Evolutionary conservation across 1,140 invertebrate genomes (phyloP).

Genomic region (Drosophila guanche): DNA sequence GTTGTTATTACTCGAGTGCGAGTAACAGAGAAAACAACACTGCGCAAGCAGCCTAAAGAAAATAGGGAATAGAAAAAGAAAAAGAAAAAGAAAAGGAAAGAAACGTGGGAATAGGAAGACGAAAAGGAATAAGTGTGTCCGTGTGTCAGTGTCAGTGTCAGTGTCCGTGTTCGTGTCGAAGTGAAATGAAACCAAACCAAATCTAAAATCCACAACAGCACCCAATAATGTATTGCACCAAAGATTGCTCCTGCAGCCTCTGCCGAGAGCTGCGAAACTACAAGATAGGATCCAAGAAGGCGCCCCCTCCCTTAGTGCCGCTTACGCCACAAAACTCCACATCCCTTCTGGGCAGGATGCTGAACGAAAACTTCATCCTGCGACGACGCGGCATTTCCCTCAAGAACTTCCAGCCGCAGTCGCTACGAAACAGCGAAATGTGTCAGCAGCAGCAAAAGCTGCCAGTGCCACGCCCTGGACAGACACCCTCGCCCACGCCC

Average conservation of each 20-base stretch:
- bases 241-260: slow-evolving; percentile 84
- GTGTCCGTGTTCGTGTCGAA: slow-evolving; percentile 28
- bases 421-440: slow-evolving; percentile 79
- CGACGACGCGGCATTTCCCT: slow-evolving; percentile 72
- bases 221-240: slow-evolving; percentile 83
- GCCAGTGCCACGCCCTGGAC: slow-evolving; percentile 57
- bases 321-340: slow-evolving; percentile 18
- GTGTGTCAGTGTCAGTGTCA: neutral
- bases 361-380: slow-evolving; percentile 84
- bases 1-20: slow-evolving; percentile 69
- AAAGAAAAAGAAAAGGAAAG: neutral
- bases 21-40: slow-evolving; percentile 37
- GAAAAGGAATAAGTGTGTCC: too few relatives aligned
- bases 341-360: slow-evolving; percentile 71
- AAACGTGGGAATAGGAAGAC: neutral
- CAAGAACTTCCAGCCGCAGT: slow-evolving; percentile 79
- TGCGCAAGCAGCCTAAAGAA: neutral
- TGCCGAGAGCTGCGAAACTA: slow-evolving; percentile 84
- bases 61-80: slow-evolving; percentile 5
- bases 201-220: slow-evolving; percentile 12
- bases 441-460: slow-evolving; percentile 53
- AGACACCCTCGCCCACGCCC: slow-evolving; percentile 74
- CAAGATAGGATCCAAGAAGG: slow-evolving; percentile 68
- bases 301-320: slow-evolving; percentile 7
- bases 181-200: slow-evolving; percentile 66